phyloP scores from a whole-genome alignment of 2,888 invertebrate species.

The Phorcus lineatus region DNA sequence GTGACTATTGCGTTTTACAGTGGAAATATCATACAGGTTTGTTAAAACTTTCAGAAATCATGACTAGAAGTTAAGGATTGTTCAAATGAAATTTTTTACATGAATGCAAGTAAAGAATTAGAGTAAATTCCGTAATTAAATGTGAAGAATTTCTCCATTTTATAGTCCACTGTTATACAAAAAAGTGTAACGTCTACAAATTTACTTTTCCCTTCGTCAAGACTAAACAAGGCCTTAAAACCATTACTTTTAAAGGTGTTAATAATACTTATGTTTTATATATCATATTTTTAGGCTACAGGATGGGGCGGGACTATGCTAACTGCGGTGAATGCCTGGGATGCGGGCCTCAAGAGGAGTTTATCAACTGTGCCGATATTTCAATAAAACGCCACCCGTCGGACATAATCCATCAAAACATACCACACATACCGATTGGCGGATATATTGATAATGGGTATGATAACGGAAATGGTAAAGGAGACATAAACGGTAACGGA shows the following conservation, averaged over 20 bases:
- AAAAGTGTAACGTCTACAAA: too few relatives aligned
- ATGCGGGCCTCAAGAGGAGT: conserved; percentile 51
- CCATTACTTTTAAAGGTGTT: too few relatives aligned
- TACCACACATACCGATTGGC: conserved; percentile 18
- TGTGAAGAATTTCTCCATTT: too few relatives aligned
- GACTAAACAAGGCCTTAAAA: too few relatives aligned
- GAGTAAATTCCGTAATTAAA: too few relatives aligned
- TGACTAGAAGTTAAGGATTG: too few relatives aligned
- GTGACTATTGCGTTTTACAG: conserved; percentile 39
- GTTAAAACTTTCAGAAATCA: not conserved
- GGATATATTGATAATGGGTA: not conserved
- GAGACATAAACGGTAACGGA: not conserved
- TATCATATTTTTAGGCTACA: conserved; percentile 42
- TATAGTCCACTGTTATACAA: too few relatives aligned
- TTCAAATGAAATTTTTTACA: too few relatives aligned
- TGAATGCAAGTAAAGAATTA: too few relatives aligned
- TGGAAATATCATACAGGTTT: conserved; percentile 46
- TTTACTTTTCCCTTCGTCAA: too few relatives aligned
- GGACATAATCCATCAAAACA: not conserved
- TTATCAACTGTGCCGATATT: conserved; percentile 58
- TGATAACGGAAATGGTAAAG: not conserved
- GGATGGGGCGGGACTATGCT: conserved; percentile 39
- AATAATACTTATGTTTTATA: too few relatives aligned
- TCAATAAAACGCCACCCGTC: conserved; percentile 25
- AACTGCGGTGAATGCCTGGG: conserved; percentile 46